Evolutionary conservation across 2,113 vertebrate genomes (phyloP).

Genomic region (Carassius gibelio): DNA sequence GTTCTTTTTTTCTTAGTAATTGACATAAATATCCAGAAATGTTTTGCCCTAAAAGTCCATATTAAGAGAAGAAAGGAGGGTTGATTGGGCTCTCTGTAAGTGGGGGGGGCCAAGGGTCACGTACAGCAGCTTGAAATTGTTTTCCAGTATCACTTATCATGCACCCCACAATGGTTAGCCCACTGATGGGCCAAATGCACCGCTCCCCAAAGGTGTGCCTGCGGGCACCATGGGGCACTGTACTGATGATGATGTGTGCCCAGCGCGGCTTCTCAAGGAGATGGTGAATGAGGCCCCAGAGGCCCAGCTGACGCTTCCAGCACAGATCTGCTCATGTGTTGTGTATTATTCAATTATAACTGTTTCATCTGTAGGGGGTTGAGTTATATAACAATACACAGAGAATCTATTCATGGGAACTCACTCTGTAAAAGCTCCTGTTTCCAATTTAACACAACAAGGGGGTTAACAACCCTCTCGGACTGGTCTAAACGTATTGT

Average conservation of each 20-base stretch:
- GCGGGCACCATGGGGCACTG: not conserved
- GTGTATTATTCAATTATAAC: slow-evolving; percentile 63
- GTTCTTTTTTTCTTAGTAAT: not conserved
- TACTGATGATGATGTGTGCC: slow-evolving; percentile 14
- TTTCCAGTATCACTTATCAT: slow-evolving; percentile 29
- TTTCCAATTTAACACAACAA: slow-evolving; percentile 66
- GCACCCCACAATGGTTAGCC: not conserved
- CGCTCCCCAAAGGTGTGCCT: slow-evolving; percentile 4
- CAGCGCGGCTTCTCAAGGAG: not conserved
- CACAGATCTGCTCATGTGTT: slow-evolving; percentile 51
- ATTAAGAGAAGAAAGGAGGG: not conserved
- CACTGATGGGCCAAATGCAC: slow-evolving; percentile 15
- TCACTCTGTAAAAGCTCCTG: slow-evolving; percentile 59
- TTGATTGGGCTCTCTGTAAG: slow-evolving; percentile 6
- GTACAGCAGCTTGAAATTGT: slow-evolving; percentile 38
- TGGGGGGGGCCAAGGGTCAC: not conserved
- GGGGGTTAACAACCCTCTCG: slow-evolving; percentile 28
- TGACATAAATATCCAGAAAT: slow-evolving; percentile 16
- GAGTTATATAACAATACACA: slow-evolving; percentile 66
- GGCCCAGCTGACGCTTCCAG: slow-evolving; percentile 20
- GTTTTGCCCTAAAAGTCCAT: not conserved
- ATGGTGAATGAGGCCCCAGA: not conserved
- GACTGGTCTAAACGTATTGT: slow-evolving; percentile 54
- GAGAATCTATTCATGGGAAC: slow-evolving; percentile 66
- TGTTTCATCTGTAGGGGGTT: slow-evolving; percentile 56